A percentile compares a stretch with the other conserved stretches of the same genome.
These are phyloP conservation scores for Hyphantria cunea DNA, from an alignment of 1,140 invertebrate species.

Conservation along the genomic window DNA sequence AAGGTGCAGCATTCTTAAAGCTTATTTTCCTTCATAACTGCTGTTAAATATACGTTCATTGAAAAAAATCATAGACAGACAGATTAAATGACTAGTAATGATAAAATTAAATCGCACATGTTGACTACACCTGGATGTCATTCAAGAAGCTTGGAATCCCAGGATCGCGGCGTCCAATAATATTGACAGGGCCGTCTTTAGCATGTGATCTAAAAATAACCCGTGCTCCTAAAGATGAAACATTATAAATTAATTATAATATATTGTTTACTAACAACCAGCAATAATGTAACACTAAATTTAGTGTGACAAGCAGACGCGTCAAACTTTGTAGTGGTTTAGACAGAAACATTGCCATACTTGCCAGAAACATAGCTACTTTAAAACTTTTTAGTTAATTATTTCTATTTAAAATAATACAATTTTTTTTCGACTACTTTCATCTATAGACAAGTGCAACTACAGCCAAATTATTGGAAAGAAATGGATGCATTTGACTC, in stretches of 20 bases:
- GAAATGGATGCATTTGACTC: too few species aligned
- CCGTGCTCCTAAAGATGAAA: conserved; percentile 13
- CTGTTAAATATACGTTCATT: too few species aligned
- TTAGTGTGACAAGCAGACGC: neutral
- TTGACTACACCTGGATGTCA: conserved; percentile 37
- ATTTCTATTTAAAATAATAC: too few species aligned
- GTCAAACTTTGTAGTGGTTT: neutral
- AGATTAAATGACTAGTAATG: too few species aligned
- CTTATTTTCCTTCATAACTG: too few species aligned
- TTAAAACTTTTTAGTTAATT: too few species aligned
- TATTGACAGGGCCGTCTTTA: conserved; percentile 43
- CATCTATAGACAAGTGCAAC: too few species aligned
- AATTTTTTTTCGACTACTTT: too few species aligned
- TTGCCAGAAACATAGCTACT: too few species aligned
- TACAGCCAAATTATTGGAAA: too few species aligned
- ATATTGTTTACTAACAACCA: conserved; percentile 3
- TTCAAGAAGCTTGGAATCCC: conserved; percentile 34
- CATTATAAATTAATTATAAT: conserved; percentile 4
- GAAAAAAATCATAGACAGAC: too few species aligned
- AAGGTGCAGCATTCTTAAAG: too few species aligned
- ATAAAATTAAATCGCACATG: conserved; percentile 31
- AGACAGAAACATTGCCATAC: neutral
- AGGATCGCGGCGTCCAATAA: conserved; percentile 44
- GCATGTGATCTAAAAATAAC: conserved; percentile 35
- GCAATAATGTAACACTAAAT: neutral